Conservation (phyloP, 2,113 vertebrate species). For the Tilapia sparmanii region DNA sequence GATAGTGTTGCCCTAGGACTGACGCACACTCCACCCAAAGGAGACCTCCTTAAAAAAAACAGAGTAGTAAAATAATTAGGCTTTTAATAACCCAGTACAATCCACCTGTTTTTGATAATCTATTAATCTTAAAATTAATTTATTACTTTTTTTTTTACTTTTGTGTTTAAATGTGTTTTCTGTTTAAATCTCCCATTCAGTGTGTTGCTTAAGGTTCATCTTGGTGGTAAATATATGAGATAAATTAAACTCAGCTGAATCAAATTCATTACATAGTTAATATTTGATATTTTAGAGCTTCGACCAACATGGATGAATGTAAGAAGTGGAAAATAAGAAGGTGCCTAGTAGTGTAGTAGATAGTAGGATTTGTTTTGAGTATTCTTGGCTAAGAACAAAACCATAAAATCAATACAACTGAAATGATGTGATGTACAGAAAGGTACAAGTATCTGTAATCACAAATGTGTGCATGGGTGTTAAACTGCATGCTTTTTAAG, state of each 20-base stretch:
- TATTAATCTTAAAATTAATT: background rate
- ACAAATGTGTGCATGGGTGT: background rate
- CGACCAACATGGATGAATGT: background rate
- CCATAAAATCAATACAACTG: background rate
- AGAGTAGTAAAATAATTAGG: background rate
- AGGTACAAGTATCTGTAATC: background rate
- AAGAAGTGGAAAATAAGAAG: background rate
- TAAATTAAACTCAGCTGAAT: background rate
- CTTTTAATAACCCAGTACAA: background rate
- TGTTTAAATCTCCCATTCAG: background rate
- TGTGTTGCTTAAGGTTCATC: background rate
- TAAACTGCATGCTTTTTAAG: background rate
- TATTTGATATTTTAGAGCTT: background rate
- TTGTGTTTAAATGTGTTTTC: background rate
- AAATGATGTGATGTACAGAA: background rate
- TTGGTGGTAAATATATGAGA: background rate
- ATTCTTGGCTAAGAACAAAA: background rate
- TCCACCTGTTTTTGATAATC: background rate
- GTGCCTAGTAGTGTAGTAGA: background rate
- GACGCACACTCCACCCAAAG: slow-evolving; percentile 58
- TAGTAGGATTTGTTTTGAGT: background rate
- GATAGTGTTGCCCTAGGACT: slow-evolving; percentile 64
- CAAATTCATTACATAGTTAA: background rate
- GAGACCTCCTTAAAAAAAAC: slow-evolving; percentile 63
- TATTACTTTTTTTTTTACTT: background rate